Evolutionary conservation across 1,140 invertebrate species (phyloP).

Genomic region (Diorhabda carinulata): DNA sequence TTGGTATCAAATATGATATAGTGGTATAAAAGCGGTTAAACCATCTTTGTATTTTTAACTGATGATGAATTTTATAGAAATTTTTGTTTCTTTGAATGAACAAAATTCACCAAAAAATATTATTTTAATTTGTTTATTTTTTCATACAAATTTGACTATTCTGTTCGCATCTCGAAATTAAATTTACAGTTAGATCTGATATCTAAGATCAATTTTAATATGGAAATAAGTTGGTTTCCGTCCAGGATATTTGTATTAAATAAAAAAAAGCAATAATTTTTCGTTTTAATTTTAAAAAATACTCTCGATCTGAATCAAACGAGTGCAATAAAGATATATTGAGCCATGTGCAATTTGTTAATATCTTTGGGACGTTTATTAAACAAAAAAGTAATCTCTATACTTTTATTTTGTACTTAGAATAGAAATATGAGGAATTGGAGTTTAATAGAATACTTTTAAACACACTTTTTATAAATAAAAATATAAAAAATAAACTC

Average conservation of each 20-base stretch:
- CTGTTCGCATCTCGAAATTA: neutral
- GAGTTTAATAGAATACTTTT: neutral
- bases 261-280: conserved; percentile 1
- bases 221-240: conserved; percentile 16
- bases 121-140: neutral
- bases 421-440: conserved; percentile 17
- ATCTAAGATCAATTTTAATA: conserved; percentile 18
- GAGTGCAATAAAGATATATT: conserved; percentile 15
- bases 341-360: conserved; percentile 20
- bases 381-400: conserved; percentile 13
- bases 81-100: too few relatives aligned
- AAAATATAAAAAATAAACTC: neutral
- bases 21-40: too few relatives aligned
- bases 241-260: conserved; percentile 13
- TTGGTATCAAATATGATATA: neutral
- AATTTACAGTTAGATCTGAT: conserved; percentile 15
- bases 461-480: neutral
- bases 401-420: conserved; percentile 28
- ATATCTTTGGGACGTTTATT: conserved; percentile 13
- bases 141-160: neutral
- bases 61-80: too few relatives aligned
- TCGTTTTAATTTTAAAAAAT: conserved; percentile 7
- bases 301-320: conserved; percentile 13
- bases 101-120: neutral
- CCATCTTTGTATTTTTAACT: too few relatives aligned